Evolutionary conservation across 2,797 vertebrate species (phyloP).

Genomic region (Amphiprion clarkii): DNA sequence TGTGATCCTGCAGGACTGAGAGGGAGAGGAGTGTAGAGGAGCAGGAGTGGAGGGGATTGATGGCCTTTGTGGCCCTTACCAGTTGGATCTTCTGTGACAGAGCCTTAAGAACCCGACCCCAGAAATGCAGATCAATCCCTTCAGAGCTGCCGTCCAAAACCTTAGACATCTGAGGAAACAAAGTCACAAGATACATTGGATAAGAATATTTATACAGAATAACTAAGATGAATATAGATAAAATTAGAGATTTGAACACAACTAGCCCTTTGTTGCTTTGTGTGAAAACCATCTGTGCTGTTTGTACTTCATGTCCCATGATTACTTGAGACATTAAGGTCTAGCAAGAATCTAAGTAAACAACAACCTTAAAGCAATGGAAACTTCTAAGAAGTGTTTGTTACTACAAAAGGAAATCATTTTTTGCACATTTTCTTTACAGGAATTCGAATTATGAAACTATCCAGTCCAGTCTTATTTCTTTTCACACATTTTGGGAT

Average conservation of each 20-base stretch:
- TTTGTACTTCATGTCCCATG: conserved; percentile 17
- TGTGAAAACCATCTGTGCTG: background rate
- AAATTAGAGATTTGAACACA: conserved; percentile 18
- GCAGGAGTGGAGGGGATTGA: conserved; percentile 23
- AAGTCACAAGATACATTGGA: conserved; percentile 24
- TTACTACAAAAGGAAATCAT: background rate
- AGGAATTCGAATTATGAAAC: conserved; percentile 5
- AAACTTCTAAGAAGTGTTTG: conserved; percentile 26
- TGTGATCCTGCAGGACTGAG: conserved; percentile 51
- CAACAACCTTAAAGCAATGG: background rate
- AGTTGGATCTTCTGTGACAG: conserved; percentile 87
- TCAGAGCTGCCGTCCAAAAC: conserved; percentile 86
- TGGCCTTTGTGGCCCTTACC: conserved; percentile 79
- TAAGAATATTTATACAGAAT: background rate
- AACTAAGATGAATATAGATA: conserved; percentile 1
- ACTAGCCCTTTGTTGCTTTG: conserved; percentile 16
- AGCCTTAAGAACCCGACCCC: conserved; percentile 87
- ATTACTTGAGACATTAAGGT: conserved; percentile 13
- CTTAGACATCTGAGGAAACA: conserved; percentile 89
- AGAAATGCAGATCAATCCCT: conserved; percentile 89
- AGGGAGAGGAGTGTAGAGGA: conserved; percentile 26
- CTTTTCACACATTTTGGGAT: background rate
- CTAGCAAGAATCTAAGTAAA: background rate
- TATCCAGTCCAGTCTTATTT: background rate
- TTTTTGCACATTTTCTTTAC: conserved; percentile 5